Conservation (phyloP, 2,888 invertebrate genomes). For the Sarcophaga variegata region DNA sequence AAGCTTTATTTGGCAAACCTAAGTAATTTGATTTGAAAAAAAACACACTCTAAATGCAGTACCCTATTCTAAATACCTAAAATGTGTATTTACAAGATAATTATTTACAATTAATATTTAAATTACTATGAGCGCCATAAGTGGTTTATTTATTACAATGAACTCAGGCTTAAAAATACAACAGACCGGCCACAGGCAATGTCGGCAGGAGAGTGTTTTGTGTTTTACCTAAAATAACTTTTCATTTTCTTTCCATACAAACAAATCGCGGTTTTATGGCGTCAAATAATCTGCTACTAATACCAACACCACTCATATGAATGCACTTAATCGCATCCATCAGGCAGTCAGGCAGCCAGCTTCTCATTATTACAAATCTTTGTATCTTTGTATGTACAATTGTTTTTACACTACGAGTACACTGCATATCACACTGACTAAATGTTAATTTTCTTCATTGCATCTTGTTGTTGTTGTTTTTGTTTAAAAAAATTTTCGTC, state of each 20-base stretch:
- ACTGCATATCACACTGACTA: no score
- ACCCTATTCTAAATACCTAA: no score
- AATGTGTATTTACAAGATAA: no score
- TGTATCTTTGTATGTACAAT: neutral
- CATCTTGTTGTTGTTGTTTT: slow-evolving; percentile 36
- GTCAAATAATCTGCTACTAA: slow-evolving; percentile 38
- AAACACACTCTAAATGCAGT: no score
- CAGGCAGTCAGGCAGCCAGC: neutral
- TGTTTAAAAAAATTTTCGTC: neutral
- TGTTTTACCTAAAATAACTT: slow-evolving; percentile 28
- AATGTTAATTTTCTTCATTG: slow-evolving; percentile 33
- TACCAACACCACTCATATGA: slow-evolving; percentile 8
- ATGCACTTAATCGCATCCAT: slow-evolving; percentile 8
- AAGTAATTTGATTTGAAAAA: no score
- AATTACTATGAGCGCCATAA: neutral
- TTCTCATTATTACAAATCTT: neutral
- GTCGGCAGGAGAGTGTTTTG: slow-evolving; percentile 28
- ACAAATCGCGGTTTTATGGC: slow-evolving; percentile 57
- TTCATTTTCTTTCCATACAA: slow-evolving; percentile 11
- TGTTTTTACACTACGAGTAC: neutral
- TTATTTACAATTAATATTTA: no score
- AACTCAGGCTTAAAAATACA: slow-evolving; percentile 27
- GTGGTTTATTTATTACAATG: slow-evolving; percentile 25
- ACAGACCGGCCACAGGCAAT: neutral
- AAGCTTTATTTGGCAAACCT: no score